Conservation (phyloP, 2,113 vertebrate genomes). For the mouse (Mus musculus) region GRCm39 chr11:24164501-24165000, state of each 20-base stretch:
- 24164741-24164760: slow-evolving; percentile 70
- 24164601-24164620: slow-evolving; percentile 83
- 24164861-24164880: slow-evolving; percentile 82
- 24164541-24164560: slow-evolving; percentile 70
- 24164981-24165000: slow-evolving; percentile 59
- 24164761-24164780: slow-evolving; percentile 81
- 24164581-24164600: slow-evolving; percentile 83
- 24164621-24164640: slow-evolving; percentile 81
- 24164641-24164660: slow-evolving; percentile 85
- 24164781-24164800: slow-evolving; percentile 74
- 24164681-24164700: slow-evolving; percentile 79
- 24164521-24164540: slow-evolving; percentile 11
- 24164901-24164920: slow-evolving; percentile 79
- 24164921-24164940: slow-evolving; percentile 81
- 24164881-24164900: slow-evolving; percentile 76
- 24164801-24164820: slow-evolving; percentile 58
- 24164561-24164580: slow-evolving; percentile 82
- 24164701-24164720: slow-evolving; percentile 82
- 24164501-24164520: not conserved
- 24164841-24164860: slow-evolving; percentile 78
- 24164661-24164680: slow-evolving; percentile 84
- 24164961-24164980: slow-evolving; percentile 38
- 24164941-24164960: slow-evolving; percentile 79
- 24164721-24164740: slow-evolving; percentile 82
- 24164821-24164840: slow-evolving; percentile 82